Evolutionary conservation across 1,140 invertebrate genomes (phyloP), one percentile per base, ranked within the genome.

Genomic region (Conus betulinus): DNA sequence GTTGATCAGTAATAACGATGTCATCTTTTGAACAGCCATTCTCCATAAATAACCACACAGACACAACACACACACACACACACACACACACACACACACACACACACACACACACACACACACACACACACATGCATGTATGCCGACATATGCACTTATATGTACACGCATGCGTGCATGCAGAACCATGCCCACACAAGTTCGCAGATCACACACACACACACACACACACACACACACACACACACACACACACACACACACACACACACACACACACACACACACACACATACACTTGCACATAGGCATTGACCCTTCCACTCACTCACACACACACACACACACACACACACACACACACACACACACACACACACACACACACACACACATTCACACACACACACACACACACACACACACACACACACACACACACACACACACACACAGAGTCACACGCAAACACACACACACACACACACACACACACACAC

Each of bases 61-160:
- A 82, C 79, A 55, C 79, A 82, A 82, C 79, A 82, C 79, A n/a
- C 39, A 82, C 79, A 55, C 79, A 82, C 79, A 55, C 79, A 82
- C 79, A 55, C 79, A 82, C 79, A 55, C 79, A 82, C 79, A 55
- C 79, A 82, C 79, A 55, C 79, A 82, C 79, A 55, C 79, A 82
- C 79, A 55, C 79, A 82, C 79, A 55, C 79, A 82, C 79, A 8
- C 79, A 82, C 79, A 8, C 79, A 82, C 79, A 8, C 79, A 82
- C 79, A 55, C 79, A 82, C 25, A 17, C 17, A n/a, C 82, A 17
- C 52, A 2, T 20, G 1, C 52, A n/a, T n/a, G n/a, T n/a, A n/a
- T n/a, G n/a, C n/a, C n/a, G n/a, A n/a, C n/a, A n/a, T n/a, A n/a
- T n/a, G n/a, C n/a, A n/a, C n/a, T n/a, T n/a, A 74, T 25, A n/a